Base-by-base conservation (phyloP, 2,113 vertebrate species). In the Erpornis zantholeuca region DNA sequence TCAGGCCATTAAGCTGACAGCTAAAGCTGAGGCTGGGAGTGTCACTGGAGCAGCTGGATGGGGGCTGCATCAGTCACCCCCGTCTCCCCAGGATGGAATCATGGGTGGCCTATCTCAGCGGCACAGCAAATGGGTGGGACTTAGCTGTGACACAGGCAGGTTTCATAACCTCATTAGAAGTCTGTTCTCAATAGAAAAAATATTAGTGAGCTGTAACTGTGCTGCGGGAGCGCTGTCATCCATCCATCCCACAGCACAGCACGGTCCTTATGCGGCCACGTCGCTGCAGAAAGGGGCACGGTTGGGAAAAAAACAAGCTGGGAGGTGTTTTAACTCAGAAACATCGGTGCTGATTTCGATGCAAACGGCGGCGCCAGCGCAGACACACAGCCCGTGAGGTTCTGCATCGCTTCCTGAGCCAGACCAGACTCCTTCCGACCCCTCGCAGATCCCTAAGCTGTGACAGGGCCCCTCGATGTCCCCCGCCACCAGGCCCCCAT, bases 91-190 rank as follows among this genome's bases (percentile, higher is more conserved):
- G 75, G 45, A 45, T 50, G 78, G 52, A 69, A 69, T 68, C 91
- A 80, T 15, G 73, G 84, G 85, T 61, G 88, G 82, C 90, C 84
- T 95, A 94, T 87, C 93, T 92, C 88, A 38, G 94, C 88, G 83
- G 92, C 91, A 94, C 82, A 89, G 93, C 78, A 21, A 45, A 45
- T 68, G 90, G 95, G 92, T 93, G 94, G 94, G 94, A 85, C 91
- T 85, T 82, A 72, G 71, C 86, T 23, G 78, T 66, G 93, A 77
- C 87, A 91, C 70, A 54, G 66, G 33, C 94, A 83, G 24, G 77
- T 97, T 97, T 97, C 96, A 94, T 96, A 97, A 96, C 94, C 92
- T 92, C 95, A 71, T 88, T 73, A 90, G 11, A 59, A 90, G 83
- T 50, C 91, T 56, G 63, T 7, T 91, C 24, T 8, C 79, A n/a